These are phyloP conservation scores for Apis cerana DNA, from an alignment of 1,140 invertebrate species.

Conservation along the genomic window DNA sequence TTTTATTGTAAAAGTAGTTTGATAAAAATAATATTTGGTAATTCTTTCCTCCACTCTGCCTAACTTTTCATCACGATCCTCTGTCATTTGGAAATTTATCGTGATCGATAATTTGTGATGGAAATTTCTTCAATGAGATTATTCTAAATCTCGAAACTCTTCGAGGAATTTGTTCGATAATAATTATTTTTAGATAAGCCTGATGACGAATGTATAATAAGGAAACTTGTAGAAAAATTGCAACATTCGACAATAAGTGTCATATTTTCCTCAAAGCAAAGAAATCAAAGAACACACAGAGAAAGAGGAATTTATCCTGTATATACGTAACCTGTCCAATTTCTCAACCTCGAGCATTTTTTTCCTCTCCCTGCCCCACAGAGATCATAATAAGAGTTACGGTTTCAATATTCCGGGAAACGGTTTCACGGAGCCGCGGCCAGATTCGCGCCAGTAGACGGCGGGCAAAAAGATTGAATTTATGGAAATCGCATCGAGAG, in stretches of 20 bases:
- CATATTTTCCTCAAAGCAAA: background rate
- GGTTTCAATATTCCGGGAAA: slow-evolving; percentile 42
- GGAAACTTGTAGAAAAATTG: too few species aligned
- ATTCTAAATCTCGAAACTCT: too few species aligned
- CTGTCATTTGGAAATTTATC: too few species aligned
- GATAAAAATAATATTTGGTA: background rate
- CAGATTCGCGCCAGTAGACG: slow-evolving; percentile 1
- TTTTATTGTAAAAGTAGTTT: background rate
- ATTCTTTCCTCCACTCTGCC: too few species aligned
- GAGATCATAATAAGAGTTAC: slow-evolving; percentile 44
- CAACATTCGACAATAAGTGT: too few species aligned
- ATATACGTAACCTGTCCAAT: slow-evolving; percentile 15
- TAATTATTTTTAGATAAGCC: too few species aligned
- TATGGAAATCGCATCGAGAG: slow-evolving; percentile 60
- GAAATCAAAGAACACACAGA: background rate
- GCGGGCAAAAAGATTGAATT: slow-evolving; percentile 54
- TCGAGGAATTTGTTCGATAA: too few species aligned
- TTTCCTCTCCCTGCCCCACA: background rate
- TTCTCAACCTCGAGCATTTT: background rate
- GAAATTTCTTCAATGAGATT: too few species aligned
- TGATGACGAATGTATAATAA: too few species aligned
- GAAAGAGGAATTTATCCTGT: background rate
- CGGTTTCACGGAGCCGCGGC: slow-evolving; percentile 9
- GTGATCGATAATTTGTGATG: too few species aligned
- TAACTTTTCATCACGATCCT: too few species aligned